Evolutionary conservation across 2,888 invertebrate genomes (phyloP).

Genomic region (Calameuta idolon): DNA sequence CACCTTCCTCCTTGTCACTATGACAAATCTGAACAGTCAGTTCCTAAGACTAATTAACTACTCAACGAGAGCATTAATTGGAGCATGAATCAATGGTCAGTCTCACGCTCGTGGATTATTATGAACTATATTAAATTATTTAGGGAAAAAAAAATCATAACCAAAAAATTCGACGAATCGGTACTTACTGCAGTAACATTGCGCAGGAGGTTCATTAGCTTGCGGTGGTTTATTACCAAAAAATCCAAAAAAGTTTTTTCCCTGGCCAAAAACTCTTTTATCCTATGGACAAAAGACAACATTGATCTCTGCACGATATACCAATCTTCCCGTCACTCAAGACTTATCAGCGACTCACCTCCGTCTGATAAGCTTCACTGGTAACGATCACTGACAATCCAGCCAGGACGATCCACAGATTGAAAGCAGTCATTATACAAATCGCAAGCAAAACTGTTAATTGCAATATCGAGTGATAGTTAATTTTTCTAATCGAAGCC

Average conservation of each 20-base stretch:
- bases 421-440: neutral
- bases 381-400: conserved; percentile 10
- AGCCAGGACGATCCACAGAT: neutral
- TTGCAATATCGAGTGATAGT: neutral
- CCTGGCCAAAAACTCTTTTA: conserved; percentile 12
- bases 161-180: neutral
- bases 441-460: neutral
- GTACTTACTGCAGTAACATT: conserved; percentile 78
- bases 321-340: neutral
- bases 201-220: conserved; percentile 69
- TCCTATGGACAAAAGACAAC: neutral
- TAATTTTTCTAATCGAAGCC: neutral
- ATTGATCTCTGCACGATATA: neutral
- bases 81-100: no score
- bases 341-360: conserved; percentile 26
- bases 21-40: neutral
- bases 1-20: conserved; percentile 7
- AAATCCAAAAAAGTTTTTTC: conserved; percentile 66
- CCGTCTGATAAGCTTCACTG: conserved; percentile 14
- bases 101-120: neutral
- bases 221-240: conserved; percentile 78
- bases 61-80: neutral
- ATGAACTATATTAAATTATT: neutral
- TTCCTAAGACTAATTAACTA: neutral
- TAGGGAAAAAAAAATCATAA: neutral